Evolutionary conservation across 2,888 invertebrate genomes (phyloP).

Genomic region (Acleris laterana): DNA sequence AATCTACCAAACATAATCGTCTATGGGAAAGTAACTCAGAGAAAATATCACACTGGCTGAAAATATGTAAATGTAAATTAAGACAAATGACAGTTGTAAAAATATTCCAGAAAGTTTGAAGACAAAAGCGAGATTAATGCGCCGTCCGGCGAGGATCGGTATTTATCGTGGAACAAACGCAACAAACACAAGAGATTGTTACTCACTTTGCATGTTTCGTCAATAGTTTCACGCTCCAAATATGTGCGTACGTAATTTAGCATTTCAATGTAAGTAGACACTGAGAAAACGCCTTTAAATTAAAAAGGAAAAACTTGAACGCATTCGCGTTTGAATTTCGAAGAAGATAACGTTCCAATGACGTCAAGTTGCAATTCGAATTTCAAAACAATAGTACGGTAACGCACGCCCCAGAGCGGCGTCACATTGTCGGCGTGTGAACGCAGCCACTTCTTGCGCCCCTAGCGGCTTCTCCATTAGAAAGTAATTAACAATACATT

Average conservation of each 20-base stretch:
- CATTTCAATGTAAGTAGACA: constrained; percentile 78
- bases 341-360: constrained; percentile 68
- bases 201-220: constrained; percentile 84
- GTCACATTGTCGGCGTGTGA: constrained; percentile 70
- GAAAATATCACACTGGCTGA: constrained; percentile 5
- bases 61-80: constrained; percentile 12
- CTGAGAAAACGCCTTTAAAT: constrained; percentile 39
- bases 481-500: constrained; percentile 72
- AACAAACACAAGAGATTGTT: constrained; percentile 83
- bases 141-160: constrained; percentile 74
- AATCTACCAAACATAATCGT: constrained; percentile 21
- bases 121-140: constrained; percentile 60
- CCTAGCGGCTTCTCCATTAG: constrained; percentile 69
- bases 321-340: constrained; percentile 49
- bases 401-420: constrained; percentile 55
- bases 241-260: constrained; percentile 47
- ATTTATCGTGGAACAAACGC: constrained; percentile 71
- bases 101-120: constrained; percentile 16
- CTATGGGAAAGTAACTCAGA: constrained; percentile 5
- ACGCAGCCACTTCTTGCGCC: constrained; percentile 57
- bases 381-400: constrained; percentile 75
- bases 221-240: constrained; percentile 82
- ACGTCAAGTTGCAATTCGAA: constrained; percentile 67
- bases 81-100: constrained; percentile 22
- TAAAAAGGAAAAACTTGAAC: constrained; percentile 17